Percentiles rank a stretch among this genome's conserved stretches.
Evolutionary conservation across 2,797 vertebrate genomes (phyloP).

Genomic region (Benthosema pterotum): DNA sequence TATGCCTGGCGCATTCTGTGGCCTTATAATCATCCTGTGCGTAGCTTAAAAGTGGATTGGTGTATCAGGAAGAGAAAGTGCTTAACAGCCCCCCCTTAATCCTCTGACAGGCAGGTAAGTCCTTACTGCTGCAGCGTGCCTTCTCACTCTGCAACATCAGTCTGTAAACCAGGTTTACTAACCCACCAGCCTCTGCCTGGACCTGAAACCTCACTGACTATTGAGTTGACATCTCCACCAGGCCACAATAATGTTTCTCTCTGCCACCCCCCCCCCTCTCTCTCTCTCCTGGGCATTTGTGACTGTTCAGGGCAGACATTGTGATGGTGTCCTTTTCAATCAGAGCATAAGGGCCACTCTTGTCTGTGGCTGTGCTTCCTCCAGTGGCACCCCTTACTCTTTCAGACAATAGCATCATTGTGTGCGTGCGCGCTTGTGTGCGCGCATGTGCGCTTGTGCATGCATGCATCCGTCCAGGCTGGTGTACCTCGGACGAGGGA

Average conservation of each 20-base stretch:
- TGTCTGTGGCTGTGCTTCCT: conserved; percentile 26
- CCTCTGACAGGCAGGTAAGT: neutral
- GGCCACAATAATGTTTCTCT: conserved; percentile 18
- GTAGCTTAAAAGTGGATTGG: conserved; percentile 1
- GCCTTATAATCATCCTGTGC: no score
- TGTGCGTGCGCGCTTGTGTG: conserved; percentile 28
- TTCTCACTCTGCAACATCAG: neutral
- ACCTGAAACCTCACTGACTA: neutral
- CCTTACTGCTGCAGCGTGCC: neutral
- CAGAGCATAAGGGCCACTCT: conserved; percentile 48
- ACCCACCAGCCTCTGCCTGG: no score
- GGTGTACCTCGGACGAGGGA: conserved; percentile 6
- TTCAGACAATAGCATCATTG: conserved; percentile 54
- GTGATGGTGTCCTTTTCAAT: conserved; percentile 39
- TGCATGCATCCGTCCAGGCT: neutral
- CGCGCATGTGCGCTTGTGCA: neutral
- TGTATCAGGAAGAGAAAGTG: neutral
- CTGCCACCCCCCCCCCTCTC: neutral
- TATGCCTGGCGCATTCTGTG: no score
- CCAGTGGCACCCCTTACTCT: conserved; percentile 35
- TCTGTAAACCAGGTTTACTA: neutral
- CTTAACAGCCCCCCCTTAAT: neutral
- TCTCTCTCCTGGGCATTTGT: conserved; percentile 12
- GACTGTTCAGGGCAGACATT: conserved; percentile 31
- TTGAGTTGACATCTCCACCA: neutral